Base-by-base conservation (phyloP, 2,113 vertebrate genomes). In the Alectura lathami region DNA sequence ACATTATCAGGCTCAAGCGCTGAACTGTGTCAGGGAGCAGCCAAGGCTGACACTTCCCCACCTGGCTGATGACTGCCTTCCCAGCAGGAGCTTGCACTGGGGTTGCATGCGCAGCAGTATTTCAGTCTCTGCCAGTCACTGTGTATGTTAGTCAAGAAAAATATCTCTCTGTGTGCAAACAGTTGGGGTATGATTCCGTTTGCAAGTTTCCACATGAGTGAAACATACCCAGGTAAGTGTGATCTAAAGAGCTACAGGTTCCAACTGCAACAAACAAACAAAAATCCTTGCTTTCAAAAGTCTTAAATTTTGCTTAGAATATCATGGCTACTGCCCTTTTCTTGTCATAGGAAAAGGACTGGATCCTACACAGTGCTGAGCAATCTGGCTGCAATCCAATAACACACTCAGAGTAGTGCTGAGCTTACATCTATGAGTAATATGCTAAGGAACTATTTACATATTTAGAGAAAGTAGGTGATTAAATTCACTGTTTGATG, bases 111-210 rank as follows among this genome's bases (percentile, higher is more conserved):
- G 24, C 57, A 83, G 27, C 67, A 40, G 21, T 13, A 13, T 32
- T 62, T 78, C 45, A 8, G 1, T 23, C 42, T 79, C 70, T 83
- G 57, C 15, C 36, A 56, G 11, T 85, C 74, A 40, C 14, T 51
- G 2, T 6, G 1, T 24, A 20, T 22, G 29, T 34, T 40, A 85
- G 23, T 10, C 34, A 79, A 72, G 57, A 13, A 70, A 81, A 34
- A 1, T 17, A 30, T 0, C 16, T 18, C 13, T 27, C 1, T 21
- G 3, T 26, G 12, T 0, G 0, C 26, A 47, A 63, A 27, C 5
- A 82, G 12, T 59, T 63, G 50, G 22, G 9, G 11, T 47, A 6
- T 23, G 9, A 68, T 68, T 34, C 15, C 60, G 4, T 56, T 48
- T 86, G 23, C 26, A 64, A 34, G 11, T 8, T 68, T 89, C 36